A percentile compares a stretch with the other conserved stretches of the same genome.
Evolutionary conservation across 2,888 invertebrate species (phyloP).

Genomic region (Synergus laeviventris): DNA sequence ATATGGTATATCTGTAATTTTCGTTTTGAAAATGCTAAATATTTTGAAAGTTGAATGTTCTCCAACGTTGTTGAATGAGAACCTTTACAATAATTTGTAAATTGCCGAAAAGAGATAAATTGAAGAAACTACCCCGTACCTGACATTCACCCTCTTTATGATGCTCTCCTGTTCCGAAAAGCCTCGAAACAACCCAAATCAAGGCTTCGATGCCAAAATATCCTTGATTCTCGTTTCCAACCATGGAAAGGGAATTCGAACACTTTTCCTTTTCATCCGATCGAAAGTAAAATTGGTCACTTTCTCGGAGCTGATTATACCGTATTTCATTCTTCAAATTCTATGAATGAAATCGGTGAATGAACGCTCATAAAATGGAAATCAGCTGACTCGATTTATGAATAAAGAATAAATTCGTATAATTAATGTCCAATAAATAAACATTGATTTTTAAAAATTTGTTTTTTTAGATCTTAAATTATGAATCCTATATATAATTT

Average conservation of each 20-base stretch:
- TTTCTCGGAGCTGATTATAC: not conserved
- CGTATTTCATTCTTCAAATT: not conserved
- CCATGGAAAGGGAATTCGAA: not conserved
- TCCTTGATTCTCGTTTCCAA: not conserved
- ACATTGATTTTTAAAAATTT: too few species aligned
- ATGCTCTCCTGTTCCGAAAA: conserved; percentile 60
- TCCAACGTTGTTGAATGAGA: not conserved
- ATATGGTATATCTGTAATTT: not conserved
- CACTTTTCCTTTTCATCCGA: not conserved
- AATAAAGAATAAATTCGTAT: too few species aligned
- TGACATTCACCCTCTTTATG: not conserved
- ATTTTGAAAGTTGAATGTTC: not conserved
- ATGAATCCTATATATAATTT: too few species aligned
- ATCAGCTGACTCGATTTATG: not conserved
- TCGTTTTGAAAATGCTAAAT: not conserved
- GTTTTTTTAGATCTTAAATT: too few species aligned
- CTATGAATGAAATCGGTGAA: not conserved
- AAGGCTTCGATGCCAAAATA: conserved; percentile 41
- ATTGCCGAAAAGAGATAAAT: not conserved
- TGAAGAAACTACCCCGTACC: not conserved
- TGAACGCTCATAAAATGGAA: not conserved
- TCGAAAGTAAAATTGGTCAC: not conserved
- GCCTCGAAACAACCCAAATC: conserved; percentile 65
- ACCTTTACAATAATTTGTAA: not conserved
- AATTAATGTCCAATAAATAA: too few species aligned